Evolutionary conservation across 2,113 vertebrate species (phyloP).

Genomic region (Psittacus erithacus): DNA sequence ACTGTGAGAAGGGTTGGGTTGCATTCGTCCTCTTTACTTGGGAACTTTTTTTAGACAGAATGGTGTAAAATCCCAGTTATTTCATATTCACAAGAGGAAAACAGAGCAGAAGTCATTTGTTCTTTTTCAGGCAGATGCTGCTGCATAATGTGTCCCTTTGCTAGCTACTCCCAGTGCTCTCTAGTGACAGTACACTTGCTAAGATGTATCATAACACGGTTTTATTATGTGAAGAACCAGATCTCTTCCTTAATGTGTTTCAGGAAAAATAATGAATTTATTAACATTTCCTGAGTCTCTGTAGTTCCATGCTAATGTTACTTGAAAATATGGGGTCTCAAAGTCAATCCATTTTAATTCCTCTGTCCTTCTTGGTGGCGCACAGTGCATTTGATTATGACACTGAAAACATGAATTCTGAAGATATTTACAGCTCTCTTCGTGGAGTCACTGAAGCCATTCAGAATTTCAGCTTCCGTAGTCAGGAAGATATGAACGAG

Average conservation of each 20-base stretch:
- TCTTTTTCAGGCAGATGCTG: not conserved
- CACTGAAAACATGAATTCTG: slow-evolving; percentile 98
- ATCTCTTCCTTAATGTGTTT: not conserved
- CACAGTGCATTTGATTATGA: slow-evolving; percentile 95
- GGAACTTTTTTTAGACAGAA: not conserved
- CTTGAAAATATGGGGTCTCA: not conserved
- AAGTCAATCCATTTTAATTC: not conserved
- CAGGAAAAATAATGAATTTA: not conserved
- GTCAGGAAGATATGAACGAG: slow-evolving; percentile 96
- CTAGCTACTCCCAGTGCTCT: not conserved
- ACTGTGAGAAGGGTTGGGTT: not conserved
- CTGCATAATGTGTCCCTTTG: not conserved
- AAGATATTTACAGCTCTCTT: slow-evolving; percentile 97
- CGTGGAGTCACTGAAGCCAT: slow-evolving; percentile 96
- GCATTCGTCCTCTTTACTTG: not conserved
- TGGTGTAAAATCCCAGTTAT: not conserved
- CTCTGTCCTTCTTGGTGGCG: not conserved
- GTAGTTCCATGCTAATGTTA: not conserved
- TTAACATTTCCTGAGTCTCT: not conserved
- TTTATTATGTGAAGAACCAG: not conserved
- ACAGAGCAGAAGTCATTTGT: not conserved
- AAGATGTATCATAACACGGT: not conserved
- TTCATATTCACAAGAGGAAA: not conserved
- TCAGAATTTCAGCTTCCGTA: slow-evolving; percentile 96
- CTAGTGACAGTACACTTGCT: not conserved